These are phyloP conservation scores for Apodemia zela DNA, from an alignment of 2,888 invertebrate species.

Conservation along the genomic window DNA sequence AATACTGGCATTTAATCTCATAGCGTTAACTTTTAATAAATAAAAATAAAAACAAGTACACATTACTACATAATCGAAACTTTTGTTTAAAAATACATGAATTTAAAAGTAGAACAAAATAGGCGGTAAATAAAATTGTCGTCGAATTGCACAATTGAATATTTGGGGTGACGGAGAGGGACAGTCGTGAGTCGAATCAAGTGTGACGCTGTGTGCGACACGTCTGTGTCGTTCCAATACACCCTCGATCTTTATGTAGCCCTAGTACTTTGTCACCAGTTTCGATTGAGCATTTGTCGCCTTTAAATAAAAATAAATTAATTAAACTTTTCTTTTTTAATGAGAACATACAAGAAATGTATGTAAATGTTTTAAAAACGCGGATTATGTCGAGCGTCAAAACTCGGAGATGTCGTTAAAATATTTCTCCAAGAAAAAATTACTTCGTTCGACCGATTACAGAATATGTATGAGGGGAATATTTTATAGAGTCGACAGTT, in stretches of 20 bases:
- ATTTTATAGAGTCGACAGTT: background rate
- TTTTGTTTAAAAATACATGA: constrained; percentile 5
- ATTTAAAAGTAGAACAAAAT: constrained; percentile 21
- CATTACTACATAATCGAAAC: background rate
- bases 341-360: too few species aligned
- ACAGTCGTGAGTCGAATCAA: constrained; percentile 34
- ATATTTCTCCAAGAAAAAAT: background rate
- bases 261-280: constrained; percentile 74
- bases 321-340: background rate
- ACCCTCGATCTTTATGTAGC: constrained; percentile 51
- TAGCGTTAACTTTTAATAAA: too few species aligned
- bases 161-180: constrained; percentile 24
- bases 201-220: constrained; percentile 41
- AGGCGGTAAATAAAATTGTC: constrained; percentile 17
- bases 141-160: constrained; percentile 1
- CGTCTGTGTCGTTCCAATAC: constrained; percentile 27
- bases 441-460: background rate
- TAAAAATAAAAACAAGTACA: too few species aligned
- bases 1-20: too few species aligned
- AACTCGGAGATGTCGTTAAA: background rate
- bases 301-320: constrained; percentile 33
- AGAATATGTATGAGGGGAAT: background rate
- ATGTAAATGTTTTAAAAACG: background rate
- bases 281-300: constrained; percentile 63
- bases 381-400: background rate